Conservation (phyloP, 2,888 invertebrate genomes). For the Beris chalybata region DNA sequence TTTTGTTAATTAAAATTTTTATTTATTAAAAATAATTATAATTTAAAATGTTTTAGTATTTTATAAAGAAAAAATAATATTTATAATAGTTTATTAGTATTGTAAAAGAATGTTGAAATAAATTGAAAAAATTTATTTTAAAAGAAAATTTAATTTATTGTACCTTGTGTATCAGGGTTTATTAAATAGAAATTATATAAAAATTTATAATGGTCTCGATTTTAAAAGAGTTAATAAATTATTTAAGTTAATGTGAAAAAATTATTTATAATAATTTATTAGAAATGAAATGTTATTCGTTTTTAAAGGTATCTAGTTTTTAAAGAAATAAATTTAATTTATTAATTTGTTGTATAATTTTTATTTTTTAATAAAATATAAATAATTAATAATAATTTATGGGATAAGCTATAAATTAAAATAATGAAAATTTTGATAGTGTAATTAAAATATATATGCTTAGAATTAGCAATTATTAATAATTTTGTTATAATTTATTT, state of each 20-base stretch:
- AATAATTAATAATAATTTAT: conserved; percentile 58
- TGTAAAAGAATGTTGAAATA: conserved; percentile 62
- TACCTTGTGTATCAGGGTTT: no score
- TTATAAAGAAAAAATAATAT: conserved; percentile 59
- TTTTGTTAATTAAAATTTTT: conserved; percentile 46
- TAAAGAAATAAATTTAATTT: conserved; percentile 65
- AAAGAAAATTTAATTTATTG: conserved; percentile 44
- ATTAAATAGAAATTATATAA: no score
- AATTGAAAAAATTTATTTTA: conserved; percentile 55
- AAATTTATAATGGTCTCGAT: conserved; percentile 60
- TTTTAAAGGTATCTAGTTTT: conserved; percentile 70
- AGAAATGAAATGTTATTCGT: conserved; percentile 68
- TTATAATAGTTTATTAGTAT: conserved; percentile 63
- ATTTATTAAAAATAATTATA: conserved; percentile 57
- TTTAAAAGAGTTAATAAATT: conserved; percentile 65
- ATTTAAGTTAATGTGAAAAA: conserved; percentile 63
- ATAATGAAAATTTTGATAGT: conserved; percentile 57
- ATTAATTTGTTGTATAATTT: conserved; percentile 49
- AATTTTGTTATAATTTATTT: conserved; percentile 59
- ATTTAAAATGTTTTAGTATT: conserved; percentile 56
- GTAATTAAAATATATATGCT: conserved; percentile 59
- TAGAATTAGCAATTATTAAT: conserved; percentile 62
- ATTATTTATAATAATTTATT: conserved; percentile 65
- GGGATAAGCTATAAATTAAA: conserved; percentile 66
- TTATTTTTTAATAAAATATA: conserved; percentile 47